Evolutionary conservation across 2,888 invertebrate genomes (phyloP).

Genomic region (Acrobasis repandana): DNA sequence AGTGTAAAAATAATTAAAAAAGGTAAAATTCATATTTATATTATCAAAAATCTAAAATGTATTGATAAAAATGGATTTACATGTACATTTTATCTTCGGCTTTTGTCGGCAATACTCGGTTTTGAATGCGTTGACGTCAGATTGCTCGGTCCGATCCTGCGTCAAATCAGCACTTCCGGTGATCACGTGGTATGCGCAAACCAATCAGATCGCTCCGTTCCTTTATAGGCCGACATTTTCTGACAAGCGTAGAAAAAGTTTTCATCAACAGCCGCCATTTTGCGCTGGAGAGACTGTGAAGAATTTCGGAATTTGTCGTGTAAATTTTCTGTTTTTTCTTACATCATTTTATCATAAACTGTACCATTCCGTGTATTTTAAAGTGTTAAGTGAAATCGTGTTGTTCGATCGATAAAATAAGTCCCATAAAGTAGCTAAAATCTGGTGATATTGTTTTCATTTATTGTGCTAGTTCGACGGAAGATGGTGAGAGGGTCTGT

Average conservation of each 20-base stretch:
- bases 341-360: slow-evolving; percentile 82
- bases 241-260: slow-evolving; percentile 98
- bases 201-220: slow-evolving; percentile 72
- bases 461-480: slow-evolving; percentile 88
- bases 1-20: slow-evolving; percentile 5
- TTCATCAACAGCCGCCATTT: slow-evolving; percentile 98
- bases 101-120: slow-evolving; percentile 60
- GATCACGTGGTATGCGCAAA: slow-evolving; percentile 71
- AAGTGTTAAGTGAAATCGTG: slow-evolving; percentile 82
- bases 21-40: slow-evolving; percentile 16
- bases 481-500: slow-evolving; percentile 89
- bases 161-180: slow-evolving; percentile 75
- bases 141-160: slow-evolving; percentile 71
- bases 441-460: slow-evolving; percentile 86
- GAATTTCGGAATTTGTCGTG: slow-evolving; percentile 89
- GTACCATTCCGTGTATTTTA: slow-evolving; percentile 83
- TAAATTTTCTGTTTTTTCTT: slow-evolving; percentile 86
- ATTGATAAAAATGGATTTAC: slow-evolving; percentile 38
- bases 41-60: background rate
- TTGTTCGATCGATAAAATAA: slow-evolving; percentile 73
- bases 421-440: slow-evolving; percentile 76
- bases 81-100: slow-evolving; percentile 52
- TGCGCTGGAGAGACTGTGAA: slow-evolving; percentile 91
- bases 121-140: slow-evolving; percentile 75
- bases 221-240: slow-evolving; percentile 85